phyloP scores from a whole-genome alignment of 1,140 invertebrate species.

The Homarus americanus region DNA sequence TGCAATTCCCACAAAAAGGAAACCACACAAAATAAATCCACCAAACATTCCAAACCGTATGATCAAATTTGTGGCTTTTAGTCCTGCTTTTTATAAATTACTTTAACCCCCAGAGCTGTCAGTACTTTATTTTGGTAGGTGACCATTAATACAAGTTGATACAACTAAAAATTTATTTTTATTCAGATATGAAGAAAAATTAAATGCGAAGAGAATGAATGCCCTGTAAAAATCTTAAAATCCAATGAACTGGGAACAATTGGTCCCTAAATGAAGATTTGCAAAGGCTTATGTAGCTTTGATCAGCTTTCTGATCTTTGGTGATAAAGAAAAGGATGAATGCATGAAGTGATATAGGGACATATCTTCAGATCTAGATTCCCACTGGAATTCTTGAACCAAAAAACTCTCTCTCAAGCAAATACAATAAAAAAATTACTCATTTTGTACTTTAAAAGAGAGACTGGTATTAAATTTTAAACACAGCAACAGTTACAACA shows the following conservation, averaged over 20 bases:
- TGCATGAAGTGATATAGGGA: conserved; percentile 39
- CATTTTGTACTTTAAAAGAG: conserved; percentile 66
- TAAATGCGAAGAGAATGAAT: not conserved
- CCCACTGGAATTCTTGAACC: not conserved
- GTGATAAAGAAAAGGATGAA: conserved; percentile 18
- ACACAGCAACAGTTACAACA: conserved; percentile 28
- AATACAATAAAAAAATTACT: not conserved
- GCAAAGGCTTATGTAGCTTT: not conserved
- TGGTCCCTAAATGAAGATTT: conserved; percentile 44
- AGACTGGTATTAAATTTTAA: conserved; percentile 46
- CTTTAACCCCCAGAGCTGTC: too few species aligned
- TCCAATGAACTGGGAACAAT: conserved; percentile 33
- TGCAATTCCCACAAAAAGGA: too few species aligned
- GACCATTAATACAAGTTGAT: not conserved
- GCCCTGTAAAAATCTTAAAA: not conserved
- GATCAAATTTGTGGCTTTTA: too few species aligned
- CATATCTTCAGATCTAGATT: conserved; percentile 7
- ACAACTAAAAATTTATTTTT: not conserved
- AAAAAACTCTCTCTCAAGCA: conserved; percentile 9
- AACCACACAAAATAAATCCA: too few species aligned
- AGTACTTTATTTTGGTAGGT: too few species aligned
- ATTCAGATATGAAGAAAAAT: not conserved
- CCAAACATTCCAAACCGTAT: too few species aligned
- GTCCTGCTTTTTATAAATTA: too few species aligned
- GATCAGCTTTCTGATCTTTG: conserved; percentile 5